These are phyloP conservation scores for Oscheius sp. DNA, from an alignment of 1,140 invertebrate genomes.

Conservation along the genomic window DNA sequence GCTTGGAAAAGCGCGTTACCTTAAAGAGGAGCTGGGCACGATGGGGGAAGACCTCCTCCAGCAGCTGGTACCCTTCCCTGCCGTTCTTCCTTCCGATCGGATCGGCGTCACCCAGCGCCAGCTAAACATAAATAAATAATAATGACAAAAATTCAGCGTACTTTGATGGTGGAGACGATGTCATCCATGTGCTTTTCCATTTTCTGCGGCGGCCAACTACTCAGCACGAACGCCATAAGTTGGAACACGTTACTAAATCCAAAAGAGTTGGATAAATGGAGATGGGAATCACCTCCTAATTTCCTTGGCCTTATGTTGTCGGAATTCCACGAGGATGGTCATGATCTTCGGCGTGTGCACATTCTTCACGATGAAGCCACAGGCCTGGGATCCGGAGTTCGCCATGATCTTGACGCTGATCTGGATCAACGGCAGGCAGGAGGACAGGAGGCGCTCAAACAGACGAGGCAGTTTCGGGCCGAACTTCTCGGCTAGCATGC, in stretches of 20 bases:
- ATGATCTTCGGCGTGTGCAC: neutral
- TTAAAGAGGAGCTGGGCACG: neutral
- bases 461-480: neutral
- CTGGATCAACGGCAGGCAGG: neutral
- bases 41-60: neutral
- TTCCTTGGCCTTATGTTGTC: neutral
- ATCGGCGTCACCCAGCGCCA: neutral
- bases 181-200: neutral
- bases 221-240: neutral
- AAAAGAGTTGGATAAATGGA: neutral
- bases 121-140: neutral
- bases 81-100: neutral
- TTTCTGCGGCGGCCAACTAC: neutral
- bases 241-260: neutral
- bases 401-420: neutral
- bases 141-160: neutral
- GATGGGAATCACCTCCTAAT: neutral
- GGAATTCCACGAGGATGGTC: neutral
- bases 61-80: neutral
- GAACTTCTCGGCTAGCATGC: neutral
- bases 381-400: neutral
- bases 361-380: conserved; percentile 1
- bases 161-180: neutral
- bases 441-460: neutral
- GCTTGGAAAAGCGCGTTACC: neutral